Percentiles rank a stretch among this genome's conserved stretches.
Conservation (phyloP, 2,797 vertebrate genomes). For the Spheniscus humboldti region DNA sequence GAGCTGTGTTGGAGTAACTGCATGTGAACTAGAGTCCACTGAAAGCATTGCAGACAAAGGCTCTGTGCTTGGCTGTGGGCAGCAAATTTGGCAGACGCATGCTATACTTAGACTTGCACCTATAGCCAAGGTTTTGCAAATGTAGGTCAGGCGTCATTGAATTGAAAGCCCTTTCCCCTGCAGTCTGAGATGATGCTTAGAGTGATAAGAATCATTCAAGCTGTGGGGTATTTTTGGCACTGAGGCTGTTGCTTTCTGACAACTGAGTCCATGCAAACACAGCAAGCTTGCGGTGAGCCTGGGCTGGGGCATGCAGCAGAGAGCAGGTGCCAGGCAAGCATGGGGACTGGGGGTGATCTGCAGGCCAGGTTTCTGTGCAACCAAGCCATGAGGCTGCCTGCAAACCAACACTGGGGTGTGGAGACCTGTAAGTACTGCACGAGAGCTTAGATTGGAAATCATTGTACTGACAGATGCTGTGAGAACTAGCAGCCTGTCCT, state of each 20-base stretch:
- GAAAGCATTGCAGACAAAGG: not conserved
- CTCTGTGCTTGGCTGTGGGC: not conserved
- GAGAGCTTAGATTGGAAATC: not conserved
- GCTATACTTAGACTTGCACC: not conserved
- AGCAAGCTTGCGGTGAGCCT: not conserved
- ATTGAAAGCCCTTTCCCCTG: not conserved
- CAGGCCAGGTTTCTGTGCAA: not conserved
- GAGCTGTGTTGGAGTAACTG: not conserved
- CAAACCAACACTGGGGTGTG: not conserved
- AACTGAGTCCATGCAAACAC: not conserved
- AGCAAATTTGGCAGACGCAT: not conserved
- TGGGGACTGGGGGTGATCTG: not conserved
- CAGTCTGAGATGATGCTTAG: not conserved
- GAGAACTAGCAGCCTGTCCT: not conserved
- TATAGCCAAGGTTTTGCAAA: slow-evolving; percentile 10
- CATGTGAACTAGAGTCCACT: not conserved
- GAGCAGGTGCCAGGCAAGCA: not conserved
- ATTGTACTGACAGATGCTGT: not conserved
- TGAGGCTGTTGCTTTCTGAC: not conserved
- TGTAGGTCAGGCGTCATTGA: not conserved
- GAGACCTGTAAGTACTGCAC: not conserved
- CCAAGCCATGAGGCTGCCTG: not conserved
- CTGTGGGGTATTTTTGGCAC: not conserved
- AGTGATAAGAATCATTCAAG: not conserved
- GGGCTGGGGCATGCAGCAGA: not conserved